A percentile compares a stretch with the other conserved stretches of the same genome.
These are phyloP conservation scores for Egretta garzetta DNA, from an alignment of 2,113 vertebrate species.

Conservation along the genomic window DNA sequence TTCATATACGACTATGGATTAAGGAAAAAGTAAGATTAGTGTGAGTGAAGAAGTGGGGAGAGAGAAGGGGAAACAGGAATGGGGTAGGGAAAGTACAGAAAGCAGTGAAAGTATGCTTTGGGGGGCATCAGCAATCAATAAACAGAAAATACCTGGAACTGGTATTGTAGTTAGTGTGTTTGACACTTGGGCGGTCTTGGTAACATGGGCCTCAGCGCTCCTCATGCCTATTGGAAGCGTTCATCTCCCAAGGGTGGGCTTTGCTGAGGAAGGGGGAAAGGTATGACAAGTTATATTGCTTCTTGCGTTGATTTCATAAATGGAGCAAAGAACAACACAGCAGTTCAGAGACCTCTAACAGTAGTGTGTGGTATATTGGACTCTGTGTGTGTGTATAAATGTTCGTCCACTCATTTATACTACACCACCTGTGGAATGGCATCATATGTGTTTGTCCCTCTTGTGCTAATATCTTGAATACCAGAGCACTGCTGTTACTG, in stretches of 20 bases:
- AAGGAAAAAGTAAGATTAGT: neutral
- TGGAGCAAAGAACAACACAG: neutral
- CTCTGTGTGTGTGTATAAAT: neutral
- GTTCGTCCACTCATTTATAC: neutral
- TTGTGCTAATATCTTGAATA: neutral
- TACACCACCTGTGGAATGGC: neutral
- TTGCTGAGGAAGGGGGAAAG: neutral
- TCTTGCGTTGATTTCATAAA: neutral
- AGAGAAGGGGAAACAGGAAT: neutral
- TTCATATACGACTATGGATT: neutral
- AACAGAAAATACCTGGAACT: neutral
- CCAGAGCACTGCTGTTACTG: neutral
- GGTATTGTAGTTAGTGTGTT: neutral
- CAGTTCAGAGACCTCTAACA: neutral
- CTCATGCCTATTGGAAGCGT: neutral
- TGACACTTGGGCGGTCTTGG: rapidly evolving
- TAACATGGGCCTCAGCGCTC: rapidly evolving
- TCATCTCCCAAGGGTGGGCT: rapidly evolving
- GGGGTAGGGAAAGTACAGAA: neutral
- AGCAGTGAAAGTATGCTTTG: neutral
- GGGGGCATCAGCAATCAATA: neutral
- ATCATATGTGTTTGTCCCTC: neutral
- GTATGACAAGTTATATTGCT: neutral
- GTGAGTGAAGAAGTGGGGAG: neutral
- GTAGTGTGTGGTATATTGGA: neutral